Base-by-base conservation (phyloP, 2,113 vertebrate species). In the Cyprinus carpio region DNA sequence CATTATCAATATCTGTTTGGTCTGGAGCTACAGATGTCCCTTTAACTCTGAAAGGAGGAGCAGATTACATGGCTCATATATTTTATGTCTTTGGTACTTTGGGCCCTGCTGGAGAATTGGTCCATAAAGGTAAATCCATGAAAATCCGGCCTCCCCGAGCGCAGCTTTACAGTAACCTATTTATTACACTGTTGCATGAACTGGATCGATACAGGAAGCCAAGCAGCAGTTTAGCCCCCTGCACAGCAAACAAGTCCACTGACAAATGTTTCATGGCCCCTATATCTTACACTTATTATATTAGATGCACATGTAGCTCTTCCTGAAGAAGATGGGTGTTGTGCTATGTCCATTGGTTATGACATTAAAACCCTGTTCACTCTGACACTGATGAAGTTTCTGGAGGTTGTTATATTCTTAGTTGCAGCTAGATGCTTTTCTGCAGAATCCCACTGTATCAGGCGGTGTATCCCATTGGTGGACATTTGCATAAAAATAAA, bases 91-190 rank as follows among this genome's bases (percentile, higher is more conserved):
- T 78, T 20, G 49, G 20, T 85, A 82, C 25, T 74, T 58, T 40
- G 69, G n/a, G 69, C 67, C 37, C 81, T 79, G 72, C 64, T 23
- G n/a, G 81, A 87, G 60, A 81, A 76, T 79, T 23, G 54, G 76
- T 77, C 78, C 54, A 25, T 86, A 77, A 86, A 87, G 56, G 67
- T n/a, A 84, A 86, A 87, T 86, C 81, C 78, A 40, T 46, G 76
- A 27, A 81, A 79, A 87, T 56, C 56, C 43, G 25, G 37, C 67
- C 82, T 80, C 76, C 82, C 81, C 4, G 34, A 72, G 62, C 6
- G 20, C 65, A 74, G 51, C 40, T 40, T 46, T 15, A 54, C 18
- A 0, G 54, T 27, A 34, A 84, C 40, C 54, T 75, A 81, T 67
- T 84, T 43, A 74, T 29, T 40, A 56, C 60, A 13, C 54, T 75